Base-by-base conservation (phyloP, 2,797 vertebrate species). In the Parambassis ranga region DNA sequence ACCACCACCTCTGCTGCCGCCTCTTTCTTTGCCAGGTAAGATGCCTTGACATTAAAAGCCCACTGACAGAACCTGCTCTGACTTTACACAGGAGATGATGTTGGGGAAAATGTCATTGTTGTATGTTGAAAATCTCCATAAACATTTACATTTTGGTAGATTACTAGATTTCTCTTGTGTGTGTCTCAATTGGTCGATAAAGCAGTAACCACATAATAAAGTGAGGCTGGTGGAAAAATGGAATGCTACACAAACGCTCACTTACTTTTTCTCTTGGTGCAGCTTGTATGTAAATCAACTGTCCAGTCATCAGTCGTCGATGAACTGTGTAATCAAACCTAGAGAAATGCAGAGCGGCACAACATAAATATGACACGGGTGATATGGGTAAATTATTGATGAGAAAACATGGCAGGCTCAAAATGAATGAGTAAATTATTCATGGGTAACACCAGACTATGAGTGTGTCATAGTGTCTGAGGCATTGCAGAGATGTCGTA, bases 11-110 rank as follows among this genome's bases (percentile, higher is more conserved):
- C 96, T 0, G 95, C 95, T 10, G 95, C 97, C 0, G 95, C 95
- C 1, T 98, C 97, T 5, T 99, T 99, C 93, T 99, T 99, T 30
- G 97, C 95, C 88, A 95, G 96, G 97, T 98, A 92, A 92, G 92
- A 77, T 22, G n/a, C n/a, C 27, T 4, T 38, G 26, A 22, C 4
- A 55, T 20, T 28, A 11, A 3, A 50, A 24, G 15, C 8, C 14
- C 5, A 3, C 33, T 11, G 27, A 38, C 15, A 11, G 13, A 27
- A 16, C 18, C 10, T 2, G 7, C 13, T 38, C 10, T 20, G 14
- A 26, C 5, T 15, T 33, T 18, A 35, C 10, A 3, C 16, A 10
- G n/a, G 24, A 23, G 7, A 19, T 38, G n/a, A n/a, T n/a, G n/a
- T n/a, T n/a, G n/a, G n/a, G n/a, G n/a, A n/a, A n/a, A n/a, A n/a